Evolutionary conservation across 2,888 invertebrate species (phyloP).

Genomic region (Arctia plantaginis): DNA sequence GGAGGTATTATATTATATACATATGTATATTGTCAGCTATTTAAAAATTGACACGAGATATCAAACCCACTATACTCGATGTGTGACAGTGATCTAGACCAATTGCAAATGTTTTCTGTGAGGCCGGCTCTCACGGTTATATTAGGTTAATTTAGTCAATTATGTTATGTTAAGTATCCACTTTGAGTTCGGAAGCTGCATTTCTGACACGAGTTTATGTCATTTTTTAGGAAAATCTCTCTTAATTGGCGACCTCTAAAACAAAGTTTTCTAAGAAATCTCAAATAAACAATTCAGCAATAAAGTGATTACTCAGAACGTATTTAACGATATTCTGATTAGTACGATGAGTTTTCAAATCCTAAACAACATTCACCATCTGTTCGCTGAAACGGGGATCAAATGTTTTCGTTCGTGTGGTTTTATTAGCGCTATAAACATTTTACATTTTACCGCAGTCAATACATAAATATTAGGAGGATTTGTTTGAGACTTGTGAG

Average conservation of each 20-base stretch:
- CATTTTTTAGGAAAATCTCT: not conserved
- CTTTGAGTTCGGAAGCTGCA: not conserved
- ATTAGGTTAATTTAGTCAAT: not conserved
- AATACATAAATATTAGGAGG: conserved; percentile 14
- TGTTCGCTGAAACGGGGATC: conserved; percentile 25
- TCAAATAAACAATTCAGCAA: not conserved
- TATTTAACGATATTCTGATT: conserved; percentile 13
- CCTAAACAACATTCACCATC: conserved; percentile 27
- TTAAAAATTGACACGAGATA: too few species aligned
- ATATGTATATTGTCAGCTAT: too few species aligned
- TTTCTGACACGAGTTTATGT: not conserved
- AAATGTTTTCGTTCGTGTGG: conserved; percentile 35
- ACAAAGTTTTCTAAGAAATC: conserved; percentile 2
- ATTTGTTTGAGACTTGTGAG: not conserved
- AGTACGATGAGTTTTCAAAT: conserved; percentile 29
- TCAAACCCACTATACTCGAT: too few species aligned
- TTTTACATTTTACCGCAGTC: conserved; percentile 9
- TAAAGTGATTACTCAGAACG: conserved; percentile 8
- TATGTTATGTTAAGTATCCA: not conserved
- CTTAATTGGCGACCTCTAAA: conserved; percentile 1
- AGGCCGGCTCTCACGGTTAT: too few species aligned
- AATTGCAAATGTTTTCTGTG: too few species aligned
- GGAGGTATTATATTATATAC: too few species aligned
- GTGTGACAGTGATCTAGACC: too few species aligned
- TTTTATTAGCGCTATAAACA: conserved; percentile 41